A percentile compares a stretch with the other conserved stretches of the same genome.
Conservation (phyloP, 2,113 vertebrate genomes). For the Cyprinodon brontotheroides region DNA sequence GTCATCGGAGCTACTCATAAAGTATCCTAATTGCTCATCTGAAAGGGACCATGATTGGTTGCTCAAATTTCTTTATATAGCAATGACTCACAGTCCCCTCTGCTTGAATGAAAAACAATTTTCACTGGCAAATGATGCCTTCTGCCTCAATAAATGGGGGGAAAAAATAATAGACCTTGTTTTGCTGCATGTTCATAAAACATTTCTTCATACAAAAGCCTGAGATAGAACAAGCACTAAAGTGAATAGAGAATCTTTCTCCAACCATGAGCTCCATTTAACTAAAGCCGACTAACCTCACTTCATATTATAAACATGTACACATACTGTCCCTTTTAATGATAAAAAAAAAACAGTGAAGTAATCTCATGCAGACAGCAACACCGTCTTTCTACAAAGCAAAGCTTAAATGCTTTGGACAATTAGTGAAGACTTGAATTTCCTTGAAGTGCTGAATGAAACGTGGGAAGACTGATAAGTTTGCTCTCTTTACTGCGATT, state of each 20-base stretch:
- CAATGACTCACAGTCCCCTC: conserved; percentile 58
- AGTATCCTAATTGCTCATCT: conserved; percentile 68
- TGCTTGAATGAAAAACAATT: conserved; percentile 65
- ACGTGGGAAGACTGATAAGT: conserved; percentile 75
- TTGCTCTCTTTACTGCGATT: conserved; percentile 49
- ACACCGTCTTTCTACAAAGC: conserved; percentile 42
- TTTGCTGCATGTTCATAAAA: conserved; percentile 43
- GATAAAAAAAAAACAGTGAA: conserved; percentile 32
- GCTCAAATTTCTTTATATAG: conserved; percentile 66
- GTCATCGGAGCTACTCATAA: conserved; percentile 64
- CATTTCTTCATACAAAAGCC: conserved; percentile 16
- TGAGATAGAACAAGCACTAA: conserved; percentile 21
- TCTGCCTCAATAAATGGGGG: conserved; percentile 27
- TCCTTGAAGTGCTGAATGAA: conserved; percentile 72
- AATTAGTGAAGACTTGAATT: conserved; percentile 73
- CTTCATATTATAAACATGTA: conserved; percentile 46
- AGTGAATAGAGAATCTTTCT: not conserved
- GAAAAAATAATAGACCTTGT: conserved; percentile 51
- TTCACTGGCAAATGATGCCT: conserved; percentile 58
- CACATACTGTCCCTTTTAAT: conserved; percentile 52
- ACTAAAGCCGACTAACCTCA: conserved; percentile 19
- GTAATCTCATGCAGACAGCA: conserved; percentile 51
- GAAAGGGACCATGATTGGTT: conserved; percentile 68
- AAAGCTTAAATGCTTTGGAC: conserved; percentile 65
- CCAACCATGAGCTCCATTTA: conserved; percentile 5